These are phyloP conservation scores for Sinella curviseta DNA, from an alignment of 1,140 invertebrate genomes.

Conservation along the genomic window DNA sequence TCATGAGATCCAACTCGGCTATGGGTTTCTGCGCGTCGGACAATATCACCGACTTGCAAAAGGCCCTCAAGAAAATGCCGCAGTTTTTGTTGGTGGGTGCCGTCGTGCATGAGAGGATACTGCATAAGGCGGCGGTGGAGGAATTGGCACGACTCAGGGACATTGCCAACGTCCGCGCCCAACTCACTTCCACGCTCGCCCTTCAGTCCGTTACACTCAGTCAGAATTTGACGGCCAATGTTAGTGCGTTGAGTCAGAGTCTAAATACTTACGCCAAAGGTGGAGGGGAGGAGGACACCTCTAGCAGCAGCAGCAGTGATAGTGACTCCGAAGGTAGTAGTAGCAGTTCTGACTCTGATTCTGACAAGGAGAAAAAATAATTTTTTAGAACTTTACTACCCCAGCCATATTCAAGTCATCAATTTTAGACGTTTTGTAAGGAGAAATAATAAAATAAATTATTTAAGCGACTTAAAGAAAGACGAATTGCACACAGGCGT, in stretches of 20 bases:
- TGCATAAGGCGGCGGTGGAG: neutral
- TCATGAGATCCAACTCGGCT: neutral
- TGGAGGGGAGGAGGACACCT: neutral
- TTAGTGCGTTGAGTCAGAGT: neutral
- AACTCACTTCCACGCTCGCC: neutral
- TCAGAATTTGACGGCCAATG: conserved; percentile 6
- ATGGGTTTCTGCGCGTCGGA: conserved; percentile 18
- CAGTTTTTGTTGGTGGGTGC: neutral
- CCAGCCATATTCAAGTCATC: no score
- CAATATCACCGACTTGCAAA: neutral
- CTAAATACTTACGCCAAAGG: neutral
- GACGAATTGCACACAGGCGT: no score
- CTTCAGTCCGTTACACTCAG: conserved; percentile 8
- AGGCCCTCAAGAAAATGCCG: conserved; percentile 16
- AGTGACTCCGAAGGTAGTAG: neutral
- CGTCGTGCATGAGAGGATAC: neutral
- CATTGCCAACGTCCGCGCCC: neutral
- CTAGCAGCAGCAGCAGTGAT: neutral
- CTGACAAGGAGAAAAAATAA: neutral
- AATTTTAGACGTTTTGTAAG: no score
- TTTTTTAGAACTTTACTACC: no score
- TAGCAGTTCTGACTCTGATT: neutral
- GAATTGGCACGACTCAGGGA: neutral
- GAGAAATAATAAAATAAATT: no score
- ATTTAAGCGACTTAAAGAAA: no score